phyloP scores from a whole-genome alignment of 1,140 invertebrate species.

The Streblospio benedicti region DNA sequence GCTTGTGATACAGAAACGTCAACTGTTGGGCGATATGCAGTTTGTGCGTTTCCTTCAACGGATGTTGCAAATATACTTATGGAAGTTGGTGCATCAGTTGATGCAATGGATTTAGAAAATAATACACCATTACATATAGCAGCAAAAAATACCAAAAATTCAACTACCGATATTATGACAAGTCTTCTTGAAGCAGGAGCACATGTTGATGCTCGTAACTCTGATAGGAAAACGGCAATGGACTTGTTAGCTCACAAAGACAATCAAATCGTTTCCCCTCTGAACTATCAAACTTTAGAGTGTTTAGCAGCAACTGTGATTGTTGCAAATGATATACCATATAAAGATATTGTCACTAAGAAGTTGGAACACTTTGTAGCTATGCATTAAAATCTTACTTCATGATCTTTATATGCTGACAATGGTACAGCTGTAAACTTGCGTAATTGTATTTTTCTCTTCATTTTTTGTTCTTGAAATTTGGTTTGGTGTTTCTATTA shows the following conservation, averaged over 20 bases:
- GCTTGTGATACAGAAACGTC: slow-evolving; percentile 58
- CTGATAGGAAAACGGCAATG: slow-evolving; percentile 66
- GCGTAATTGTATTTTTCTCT: too few species aligned
- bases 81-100: slow-evolving; percentile 71
- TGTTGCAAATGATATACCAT: neutral
- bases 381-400: slow-evolving; percentile 9
- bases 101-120: slow-evolving; percentile 57
- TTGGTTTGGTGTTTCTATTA: too few species aligned
- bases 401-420: too few species aligned
- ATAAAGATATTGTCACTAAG: neutral
- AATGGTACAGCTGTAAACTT: too few species aligned
- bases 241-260: too few species aligned
- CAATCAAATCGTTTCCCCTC: slow-evolving; percentile 2
- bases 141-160: slow-evolving; percentile 50
- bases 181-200: slow-evolving; percentile 67
- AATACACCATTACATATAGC: slow-evolving; percentile 77
- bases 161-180: slow-evolving; percentile 55
- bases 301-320: slow-evolving; percentile 5
- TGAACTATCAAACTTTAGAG: slow-evolving; percentile 7
- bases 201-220: slow-evolving; percentile 79
- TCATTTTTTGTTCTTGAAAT: too few species aligned
- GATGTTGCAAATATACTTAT: slow-evolving; percentile 68
- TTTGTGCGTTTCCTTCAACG: slow-evolving; percentile 64
- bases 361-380: slow-evolving; percentile 1
- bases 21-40: slow-evolving; percentile 58